phyloP scores from a whole-genome alignment of 2,113 vertebrate genomes.

The Myodes glareolus region DNA sequence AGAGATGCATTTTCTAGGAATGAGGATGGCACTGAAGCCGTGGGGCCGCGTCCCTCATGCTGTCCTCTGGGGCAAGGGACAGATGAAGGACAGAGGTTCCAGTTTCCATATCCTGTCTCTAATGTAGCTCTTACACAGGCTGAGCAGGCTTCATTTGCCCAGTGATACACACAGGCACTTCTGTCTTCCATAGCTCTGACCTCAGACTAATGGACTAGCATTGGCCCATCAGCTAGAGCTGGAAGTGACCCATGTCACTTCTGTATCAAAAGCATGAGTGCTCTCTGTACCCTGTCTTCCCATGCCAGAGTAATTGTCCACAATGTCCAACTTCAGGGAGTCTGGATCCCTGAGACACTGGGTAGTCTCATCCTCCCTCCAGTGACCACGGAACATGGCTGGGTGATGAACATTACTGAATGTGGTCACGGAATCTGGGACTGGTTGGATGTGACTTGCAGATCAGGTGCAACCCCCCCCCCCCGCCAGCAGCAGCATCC shows the following conservation, averaged over 20 bases:
- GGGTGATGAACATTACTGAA: background rate
- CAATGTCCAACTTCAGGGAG: background rate
- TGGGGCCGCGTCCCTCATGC: too few species aligned
- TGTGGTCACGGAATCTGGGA: too few species aligned
- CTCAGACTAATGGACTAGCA: background rate
- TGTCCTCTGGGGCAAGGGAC: background rate
- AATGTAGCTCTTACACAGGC: background rate
- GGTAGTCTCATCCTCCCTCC: background rate
- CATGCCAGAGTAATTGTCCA: background rate
- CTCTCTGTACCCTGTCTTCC: background rate
- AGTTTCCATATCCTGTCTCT: background rate
- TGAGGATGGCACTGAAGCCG: background rate
- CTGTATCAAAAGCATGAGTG: background rate
- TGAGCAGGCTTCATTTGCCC: background rate
- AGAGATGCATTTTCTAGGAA: background rate
- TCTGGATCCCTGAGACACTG: background rate
- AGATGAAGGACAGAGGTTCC: background rate
- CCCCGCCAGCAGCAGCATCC: background rate
- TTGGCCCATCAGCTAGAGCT: background rate
- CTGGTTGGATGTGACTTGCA: background rate
- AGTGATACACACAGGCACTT: background rate
- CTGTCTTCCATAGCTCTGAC: background rate
- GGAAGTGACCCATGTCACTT: background rate
- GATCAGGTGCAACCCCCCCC: background rate
- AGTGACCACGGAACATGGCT: background rate